Evolutionary conservation across 2,888 invertebrate species (phyloP).

Genomic region (Agrilus mali): DNA sequence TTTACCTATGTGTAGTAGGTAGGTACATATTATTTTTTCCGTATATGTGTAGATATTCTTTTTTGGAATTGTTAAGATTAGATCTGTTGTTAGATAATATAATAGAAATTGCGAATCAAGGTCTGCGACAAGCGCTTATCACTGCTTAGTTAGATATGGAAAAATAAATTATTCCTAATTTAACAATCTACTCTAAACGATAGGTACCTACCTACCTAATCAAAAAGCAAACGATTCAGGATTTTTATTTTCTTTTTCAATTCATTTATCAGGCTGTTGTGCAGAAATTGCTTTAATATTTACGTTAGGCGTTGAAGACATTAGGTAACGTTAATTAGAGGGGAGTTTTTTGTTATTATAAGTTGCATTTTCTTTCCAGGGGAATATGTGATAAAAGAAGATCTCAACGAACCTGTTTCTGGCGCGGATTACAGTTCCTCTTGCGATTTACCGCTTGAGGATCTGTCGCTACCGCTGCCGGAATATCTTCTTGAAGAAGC

Average conservation of each 20-base stretch:
- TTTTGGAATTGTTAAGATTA: too few species aligned
- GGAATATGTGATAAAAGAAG: constrained; percentile 45
- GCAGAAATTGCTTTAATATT: not conserved
- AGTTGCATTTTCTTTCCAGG: constrained; percentile 31
- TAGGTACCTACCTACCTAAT: too few species aligned
- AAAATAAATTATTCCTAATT: too few species aligned
- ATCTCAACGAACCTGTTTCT: constrained; percentile 24
- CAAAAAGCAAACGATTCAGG: not conserved
- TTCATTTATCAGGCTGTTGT: too few species aligned
- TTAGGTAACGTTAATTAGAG: not conserved
- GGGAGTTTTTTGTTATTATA: not conserved
- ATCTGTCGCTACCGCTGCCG: constrained; percentile 38
- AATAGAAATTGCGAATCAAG: too few species aligned
- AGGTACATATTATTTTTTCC: too few species aligned
- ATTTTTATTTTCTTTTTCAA: not conserved
- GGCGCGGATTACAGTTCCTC: constrained; percentile 34
- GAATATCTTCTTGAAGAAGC: constrained; percentile 62
- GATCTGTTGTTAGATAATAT: too few species aligned
- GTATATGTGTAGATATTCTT: too few species aligned
- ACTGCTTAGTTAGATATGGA: too few species aligned
- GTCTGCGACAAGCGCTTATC: too few species aligned
- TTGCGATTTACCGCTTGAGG: constrained; percentile 43
- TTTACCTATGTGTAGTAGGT: too few species aligned
- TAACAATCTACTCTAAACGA: too few species aligned
- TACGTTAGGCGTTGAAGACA: not conserved